phyloP scores from a whole-genome alignment of 2,113 vertebrate species.

The Neodontobutis hainanensis region DNA sequence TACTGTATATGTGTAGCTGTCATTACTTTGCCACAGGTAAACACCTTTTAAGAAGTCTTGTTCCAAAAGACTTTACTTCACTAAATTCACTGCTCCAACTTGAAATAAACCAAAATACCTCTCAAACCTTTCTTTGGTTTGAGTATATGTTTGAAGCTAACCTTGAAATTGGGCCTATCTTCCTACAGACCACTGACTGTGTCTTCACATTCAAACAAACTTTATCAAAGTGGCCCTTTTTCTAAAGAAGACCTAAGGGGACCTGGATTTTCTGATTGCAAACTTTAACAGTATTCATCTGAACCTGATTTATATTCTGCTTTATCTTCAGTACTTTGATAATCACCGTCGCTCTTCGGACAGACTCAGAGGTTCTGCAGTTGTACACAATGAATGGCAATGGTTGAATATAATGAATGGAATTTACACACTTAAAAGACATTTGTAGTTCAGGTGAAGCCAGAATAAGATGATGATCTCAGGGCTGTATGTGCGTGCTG shows the following conservation, averaged over 20 bases:
- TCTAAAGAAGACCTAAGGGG: background rate
- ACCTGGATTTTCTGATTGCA: background rate
- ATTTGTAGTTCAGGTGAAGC: background rate
- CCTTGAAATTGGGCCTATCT: slow-evolving; percentile 4
- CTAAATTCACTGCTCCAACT: slow-evolving; percentile 20
- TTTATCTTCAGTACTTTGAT: slow-evolving; percentile 15
- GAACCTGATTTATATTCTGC: slow-evolving; percentile 22
- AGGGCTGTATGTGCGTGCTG: background rate
- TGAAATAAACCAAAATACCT: background rate
- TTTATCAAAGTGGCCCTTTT: background rate
- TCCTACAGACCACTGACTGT: background rate
- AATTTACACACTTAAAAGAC: too few relatives aligned
- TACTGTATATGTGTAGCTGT: slow-evolving; percentile 11
- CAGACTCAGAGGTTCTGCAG: background rate
- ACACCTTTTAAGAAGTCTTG: slow-evolving; percentile 25
- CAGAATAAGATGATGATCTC: background rate
- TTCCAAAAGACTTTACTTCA: slow-evolving; percentile 47
- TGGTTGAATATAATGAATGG: too few relatives aligned
- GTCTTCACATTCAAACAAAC: background rate
- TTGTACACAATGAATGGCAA: slow-evolving; percentile 2
- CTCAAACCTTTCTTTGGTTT: slow-evolving; percentile 6
- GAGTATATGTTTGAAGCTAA: slow-evolving; percentile 9
- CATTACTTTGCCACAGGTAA: slow-evolving; percentile 48
- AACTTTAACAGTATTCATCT: background rate
- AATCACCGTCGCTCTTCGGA: background rate